Conservation (phyloP, 2,797 vertebrate genomes). For the Euthynnus affinis region DNA sequence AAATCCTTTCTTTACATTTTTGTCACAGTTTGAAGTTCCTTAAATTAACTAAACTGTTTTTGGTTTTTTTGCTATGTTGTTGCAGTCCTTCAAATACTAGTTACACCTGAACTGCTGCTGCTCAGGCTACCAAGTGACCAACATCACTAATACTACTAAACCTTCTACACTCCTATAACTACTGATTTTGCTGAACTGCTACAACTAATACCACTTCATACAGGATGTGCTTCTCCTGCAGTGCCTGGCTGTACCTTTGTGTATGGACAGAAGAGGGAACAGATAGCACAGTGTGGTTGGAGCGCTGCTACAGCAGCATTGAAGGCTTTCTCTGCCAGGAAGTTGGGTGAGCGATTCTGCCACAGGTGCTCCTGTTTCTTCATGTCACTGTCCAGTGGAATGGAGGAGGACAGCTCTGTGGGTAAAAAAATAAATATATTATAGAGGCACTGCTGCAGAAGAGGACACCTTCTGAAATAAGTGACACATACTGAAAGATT, state of each 20-base stretch:
- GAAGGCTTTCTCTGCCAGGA: slow-evolving; percentile 92
- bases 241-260: slow-evolving; percentile 85
- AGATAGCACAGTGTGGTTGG: slow-evolving; percentile 94
- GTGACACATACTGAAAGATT: background rate
- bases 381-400: slow-evolving; percentile 87
- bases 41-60: background rate
- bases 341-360: slow-evolving; percentile 91
- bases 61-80: too few relatives aligned
- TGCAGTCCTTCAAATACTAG: too few relatives aligned
- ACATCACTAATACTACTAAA: background rate
- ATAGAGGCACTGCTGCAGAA: background rate
- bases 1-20: background rate
- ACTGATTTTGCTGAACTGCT: background rate
- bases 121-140: background rate
- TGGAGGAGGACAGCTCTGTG: slow-evolving; percentile 87
- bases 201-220: background rate
- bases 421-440: slow-evolving; percentile 10
- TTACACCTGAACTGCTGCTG: background rate
- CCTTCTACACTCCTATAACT: background rate
- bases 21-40: background rate
- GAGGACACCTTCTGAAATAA: background rate
- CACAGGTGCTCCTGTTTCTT: slow-evolving; percentile 91
- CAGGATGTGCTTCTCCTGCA: background rate
- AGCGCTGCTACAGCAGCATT: slow-evolving; percentile 90
- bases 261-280: slow-evolving; percentile 94